A percentile compares a stretch with the other conserved stretches of the same genome.
These are phyloP conservation scores for Balaeniceps rex DNA, from an alignment of 2,113 vertebrate genomes.

Conservation along the genomic window DNA sequence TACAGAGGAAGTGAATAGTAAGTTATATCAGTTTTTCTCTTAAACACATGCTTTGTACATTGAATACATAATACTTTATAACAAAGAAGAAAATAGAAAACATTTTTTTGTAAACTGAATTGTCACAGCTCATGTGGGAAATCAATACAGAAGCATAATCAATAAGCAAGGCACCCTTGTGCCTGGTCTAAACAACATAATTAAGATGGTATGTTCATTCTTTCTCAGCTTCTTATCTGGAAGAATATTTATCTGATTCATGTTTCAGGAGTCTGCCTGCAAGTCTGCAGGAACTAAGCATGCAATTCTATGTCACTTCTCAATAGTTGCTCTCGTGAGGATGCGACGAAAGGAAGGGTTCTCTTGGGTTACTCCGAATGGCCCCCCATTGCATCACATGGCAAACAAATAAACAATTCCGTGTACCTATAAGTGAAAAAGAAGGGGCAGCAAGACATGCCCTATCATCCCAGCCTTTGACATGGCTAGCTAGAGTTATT, in stretches of 20 bases:
- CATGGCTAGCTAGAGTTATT: rapidly evolving
- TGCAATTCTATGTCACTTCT: not conserved
- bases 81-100: not conserved
- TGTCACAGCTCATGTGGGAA: not conserved
- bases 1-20: not conserved
- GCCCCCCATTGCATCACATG: too few relatives aligned
- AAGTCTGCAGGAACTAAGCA: not conserved
- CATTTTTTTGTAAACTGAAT: not conserved
- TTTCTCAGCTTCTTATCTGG: not conserved
- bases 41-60: not conserved
- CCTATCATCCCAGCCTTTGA: not conserved
- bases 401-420: not conserved
- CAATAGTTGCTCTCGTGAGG: not conserved
- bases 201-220: not conserved
- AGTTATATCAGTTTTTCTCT: not conserved
- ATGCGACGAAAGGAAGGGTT: not conserved
- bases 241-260: not conserved
- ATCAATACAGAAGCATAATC: not conserved
- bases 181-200: not conserved
- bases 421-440: not conserved
- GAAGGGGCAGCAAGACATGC: not conserved
- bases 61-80: not conserved
- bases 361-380: not conserved
- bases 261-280: not conserved
- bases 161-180: not conserved